A percentile compares a stretch with the other conserved stretches of the same genome.
phyloP scores from a whole-genome alignment of 23 tunicate genomes.

The Styela plicata region DNA sequence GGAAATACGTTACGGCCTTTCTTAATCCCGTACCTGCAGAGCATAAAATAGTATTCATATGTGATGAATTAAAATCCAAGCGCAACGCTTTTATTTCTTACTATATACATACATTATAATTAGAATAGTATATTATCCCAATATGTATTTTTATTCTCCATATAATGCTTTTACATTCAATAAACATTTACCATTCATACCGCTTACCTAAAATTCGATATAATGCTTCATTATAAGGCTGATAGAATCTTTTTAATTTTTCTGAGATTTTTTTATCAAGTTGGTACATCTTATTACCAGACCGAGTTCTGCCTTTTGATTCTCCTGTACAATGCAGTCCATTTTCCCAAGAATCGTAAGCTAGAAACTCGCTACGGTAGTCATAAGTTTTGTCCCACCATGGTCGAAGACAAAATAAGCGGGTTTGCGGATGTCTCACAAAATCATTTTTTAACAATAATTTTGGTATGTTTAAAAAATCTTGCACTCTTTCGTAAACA shows the following conservation, averaged over 20 bases:
- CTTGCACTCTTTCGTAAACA: constrained; percentile 8
- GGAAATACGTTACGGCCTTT: no score
- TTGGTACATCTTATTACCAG: not conserved
- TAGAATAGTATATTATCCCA: no score
- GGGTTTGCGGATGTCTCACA: not conserved
- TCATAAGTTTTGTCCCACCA: constrained; percentile 26
- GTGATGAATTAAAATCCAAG: no score
- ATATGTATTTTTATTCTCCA: no score
- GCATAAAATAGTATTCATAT: no score
- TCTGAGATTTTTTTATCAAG: not conserved
- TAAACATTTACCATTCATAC: not conserved
- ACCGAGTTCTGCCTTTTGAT: constrained; percentile 1
- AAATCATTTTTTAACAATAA: constrained; percentile 6
- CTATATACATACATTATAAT: no score
- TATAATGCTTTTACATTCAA: no score
- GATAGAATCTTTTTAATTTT: constrained; percentile 4
- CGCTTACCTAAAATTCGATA: constrained; percentile 1
- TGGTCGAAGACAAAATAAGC: constrained; percentile 27
- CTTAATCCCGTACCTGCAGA: no score
- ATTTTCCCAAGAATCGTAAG: constrained; percentile 6
- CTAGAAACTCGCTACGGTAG: not conserved
- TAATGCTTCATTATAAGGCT: not conserved
- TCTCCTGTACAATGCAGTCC: not conserved
- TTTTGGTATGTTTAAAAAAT: constrained; percentile 12
- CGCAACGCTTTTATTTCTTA: no score